Evolutionary conservation across 2,113 vertebrate species (phyloP), one percentile per base, ranked within the genome.

Genomic region (Cichladusa arquata): DNA sequence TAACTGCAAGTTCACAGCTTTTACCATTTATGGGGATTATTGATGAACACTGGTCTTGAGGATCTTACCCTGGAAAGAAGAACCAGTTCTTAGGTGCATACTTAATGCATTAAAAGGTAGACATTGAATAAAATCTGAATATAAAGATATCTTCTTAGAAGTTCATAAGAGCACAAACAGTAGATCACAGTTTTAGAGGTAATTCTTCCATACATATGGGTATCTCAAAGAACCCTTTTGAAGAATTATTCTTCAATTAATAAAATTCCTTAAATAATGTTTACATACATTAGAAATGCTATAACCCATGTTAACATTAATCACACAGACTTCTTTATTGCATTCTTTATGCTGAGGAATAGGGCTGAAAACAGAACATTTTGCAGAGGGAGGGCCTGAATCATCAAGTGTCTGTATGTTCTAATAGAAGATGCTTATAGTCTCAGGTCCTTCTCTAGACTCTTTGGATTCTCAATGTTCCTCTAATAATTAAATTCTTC

Each of bases 21-120:
- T 97, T 96, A 94, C 92, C 95, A 82, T 95, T 95, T 97, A 85
- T 97, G 93, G 86, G 48, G 69, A 79, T 95, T 93, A 94, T 50
- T 88, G 83, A 91, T 8, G 88, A 97, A 94, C 90, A 90, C 42
- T 12, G 2, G 38, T 81, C 33, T 15, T 88, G 89, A 97, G 81
- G 86, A 96, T 77, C 34, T 80, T 81, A 83, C 78, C 88, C n/a
- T 86, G 31, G 89, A 96, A 94, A 84, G 45, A 92, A 71, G 31
- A 89, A 92, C 62, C 18, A 42, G 24, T 54, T 79, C 61, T 88
- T 90, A 56, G 51, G 42, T 83, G 62, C 36, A 33, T 73, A 81
- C 28, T 90, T 70, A 77, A 80, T 28, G 66, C 34, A 72, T 47
- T 57, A 36, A 93, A 95, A 93, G 20, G n/a, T 40, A 87, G 15